Base-by-base conservation (phyloP, 2,888 invertebrate species). In the Lepidocyrtinus sp. region DNA sequence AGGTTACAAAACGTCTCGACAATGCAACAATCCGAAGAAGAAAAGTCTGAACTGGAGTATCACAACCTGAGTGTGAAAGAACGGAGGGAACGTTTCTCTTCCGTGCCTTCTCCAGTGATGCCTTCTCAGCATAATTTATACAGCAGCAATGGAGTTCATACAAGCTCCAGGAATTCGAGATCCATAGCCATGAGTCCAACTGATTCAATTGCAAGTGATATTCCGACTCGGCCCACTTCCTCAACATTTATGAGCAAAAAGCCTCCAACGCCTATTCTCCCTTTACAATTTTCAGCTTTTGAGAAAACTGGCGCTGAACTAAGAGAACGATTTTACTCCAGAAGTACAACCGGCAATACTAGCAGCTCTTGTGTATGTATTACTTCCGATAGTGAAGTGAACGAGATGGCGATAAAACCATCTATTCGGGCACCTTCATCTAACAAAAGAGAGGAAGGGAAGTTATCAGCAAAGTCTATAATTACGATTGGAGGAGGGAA, bases 201-300 rank as follows among this genome's bases (percentile, higher is more conserved):
- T 0, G 69, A 79, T n/a, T 71, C 71, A 5, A 67, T 62, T n/a
- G 25, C 24, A 1, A 77, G 70, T 64, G 76, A 76, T 1, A 25
- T n/a, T 12, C 27, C 46, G 1, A 55, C 15, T 12, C 17, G 70
- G 2, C 72, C 77, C 0, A n/a, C 65, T 0, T 72, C 77, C 1
- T 36, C 72, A 1, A 24, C 63, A 21, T 75, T 59, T 68, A 45
- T 55, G 2, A 61, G 70, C 50, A 71, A 79, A 62, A 85, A 85
- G 62, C 85, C 85, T 1, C 83, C 84, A 1, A 77, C 83, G 1
- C 86, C 86, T 9, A 82, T 86, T 25, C 68, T 86, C 7, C 86
- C 86, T 9, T 26, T 82, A 0, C 83, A 83, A 71, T 85, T 86
- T 68, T 69, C 85, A 45, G 45, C 67, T 15, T 86, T 83, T 74